A percentile compares a stretch with the other conserved stretches of the same genome.
Evolutionary conservation across 1,140 invertebrate genomes (phyloP).

Genomic region (Parasteatoda tepidariorum): DNA sequence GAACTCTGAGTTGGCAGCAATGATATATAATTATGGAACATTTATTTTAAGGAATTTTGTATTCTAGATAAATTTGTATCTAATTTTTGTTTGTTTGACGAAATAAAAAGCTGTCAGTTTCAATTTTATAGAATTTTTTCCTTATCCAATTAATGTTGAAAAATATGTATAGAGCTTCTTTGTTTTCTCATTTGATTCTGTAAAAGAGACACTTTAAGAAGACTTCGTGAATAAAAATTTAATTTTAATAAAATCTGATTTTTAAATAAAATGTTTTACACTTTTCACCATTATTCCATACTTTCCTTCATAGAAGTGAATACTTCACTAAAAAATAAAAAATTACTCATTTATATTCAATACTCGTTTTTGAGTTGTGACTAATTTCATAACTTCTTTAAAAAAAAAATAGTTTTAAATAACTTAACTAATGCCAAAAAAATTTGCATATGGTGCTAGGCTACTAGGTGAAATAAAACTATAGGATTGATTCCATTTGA

Average conservation of each 20-base stretch:
- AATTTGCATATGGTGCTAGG: too few species aligned
- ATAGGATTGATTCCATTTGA: too few species aligned
- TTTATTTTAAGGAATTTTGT: neutral
- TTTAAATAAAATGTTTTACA: too few species aligned
- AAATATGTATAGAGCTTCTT: slow-evolving; percentile 36
- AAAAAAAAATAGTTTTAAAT: too few species aligned
- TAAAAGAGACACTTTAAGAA: slow-evolving; percentile 12
- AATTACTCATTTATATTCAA: too few species aligned
- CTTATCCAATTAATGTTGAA: neutral
- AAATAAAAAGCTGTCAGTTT: neutral
- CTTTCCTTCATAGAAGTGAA: too few species aligned
- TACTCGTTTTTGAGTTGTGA: too few species aligned
- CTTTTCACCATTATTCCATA: too few species aligned
- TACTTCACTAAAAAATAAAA: too few species aligned
- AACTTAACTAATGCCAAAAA: too few species aligned
- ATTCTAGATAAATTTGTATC: neutral
- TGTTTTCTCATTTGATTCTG: slow-evolving; percentile 26
- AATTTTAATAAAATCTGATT: slow-evolving; percentile 27
- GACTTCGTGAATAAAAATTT: slow-evolving; percentile 32
- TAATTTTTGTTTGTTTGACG: neutral
- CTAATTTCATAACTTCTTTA: too few species aligned
- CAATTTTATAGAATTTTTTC: slow-evolving; percentile 4
- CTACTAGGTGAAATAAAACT: too few species aligned
- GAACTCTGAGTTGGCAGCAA: neutral
- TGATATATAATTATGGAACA: neutral